Percentiles rank a stretch among this genome's conserved stretches.
Conservation (phyloP, 2,888 invertebrate species). For the Copidosoma aretas region DNA sequence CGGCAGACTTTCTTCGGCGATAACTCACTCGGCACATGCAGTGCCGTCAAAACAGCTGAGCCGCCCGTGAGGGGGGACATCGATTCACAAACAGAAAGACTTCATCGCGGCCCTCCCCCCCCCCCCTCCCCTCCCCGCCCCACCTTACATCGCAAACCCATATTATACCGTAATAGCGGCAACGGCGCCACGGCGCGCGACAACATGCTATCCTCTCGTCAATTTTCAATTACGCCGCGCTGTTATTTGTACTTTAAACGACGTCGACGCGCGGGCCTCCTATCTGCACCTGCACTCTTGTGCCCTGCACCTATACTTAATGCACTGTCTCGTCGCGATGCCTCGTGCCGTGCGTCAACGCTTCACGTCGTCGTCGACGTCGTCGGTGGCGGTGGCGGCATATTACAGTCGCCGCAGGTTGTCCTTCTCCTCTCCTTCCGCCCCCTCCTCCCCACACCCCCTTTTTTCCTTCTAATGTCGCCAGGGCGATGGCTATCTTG, state of each 20-base stretch:
- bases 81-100: too few relatives aligned
- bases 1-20: too few relatives aligned
- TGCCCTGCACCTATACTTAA: too few relatives aligned
- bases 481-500: constrained; percentile 28
- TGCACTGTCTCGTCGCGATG: neutral
- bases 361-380: constrained; percentile 38
- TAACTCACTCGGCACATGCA: too few relatives aligned
- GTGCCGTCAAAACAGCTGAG: too few relatives aligned
- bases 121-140: too few relatives aligned
- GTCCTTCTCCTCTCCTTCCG: neutral
- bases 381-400: constrained; percentile 33
- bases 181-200: neutral
- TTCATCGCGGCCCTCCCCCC: too few relatives aligned
- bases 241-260: constrained; percentile 52
- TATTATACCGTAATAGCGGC: too few relatives aligned
- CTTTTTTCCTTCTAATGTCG: constrained; percentile 26
- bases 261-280: constrained; percentile 38
- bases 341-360: constrained; percentile 31
- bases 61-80: too few relatives aligned
- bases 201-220: constrained; percentile 54
- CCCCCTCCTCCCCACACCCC: constrained; percentile 35
- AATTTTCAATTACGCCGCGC: constrained; percentile 52
- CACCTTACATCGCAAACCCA: too few relatives aligned
- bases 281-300: constrained; percentile 17
- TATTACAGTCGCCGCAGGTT: too few relatives aligned